phyloP scores from a whole-genome alignment of 1,140 invertebrate genomes.

The Pinna nobilis region DNA sequence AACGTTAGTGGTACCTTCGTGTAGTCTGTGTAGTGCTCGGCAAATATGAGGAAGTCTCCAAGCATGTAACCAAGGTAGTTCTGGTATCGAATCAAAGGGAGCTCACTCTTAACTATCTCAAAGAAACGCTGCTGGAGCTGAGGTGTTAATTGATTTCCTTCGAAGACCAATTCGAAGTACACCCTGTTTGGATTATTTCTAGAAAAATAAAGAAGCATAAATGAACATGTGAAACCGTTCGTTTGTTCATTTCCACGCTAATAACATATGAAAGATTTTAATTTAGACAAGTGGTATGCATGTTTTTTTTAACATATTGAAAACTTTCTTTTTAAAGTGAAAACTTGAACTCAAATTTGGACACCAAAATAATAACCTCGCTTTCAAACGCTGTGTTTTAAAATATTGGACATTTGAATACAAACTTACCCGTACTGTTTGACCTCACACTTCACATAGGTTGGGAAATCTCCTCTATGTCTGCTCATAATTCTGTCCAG shows the following conservation, averaged over 20 bases:
- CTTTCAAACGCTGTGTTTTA: neutral
- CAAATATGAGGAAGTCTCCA: conserved; percentile 37
- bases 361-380: neutral
- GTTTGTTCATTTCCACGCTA: neutral
- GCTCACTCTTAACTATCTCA: conserved; percentile 24
- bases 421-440: conserved; percentile 24
- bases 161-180: conserved; percentile 34
- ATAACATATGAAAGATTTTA: neutral
- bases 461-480: conserved; percentile 22
- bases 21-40: conserved; percentile 30
- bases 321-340: too few species aligned
- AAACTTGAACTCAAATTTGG: too few species aligned
- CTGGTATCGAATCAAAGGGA: conserved; percentile 24
- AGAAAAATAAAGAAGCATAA: neutral
- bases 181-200: conserved; percentile 38
- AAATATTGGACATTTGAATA: neutral
- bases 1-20: conserved; percentile 39
- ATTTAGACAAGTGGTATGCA: neutral
- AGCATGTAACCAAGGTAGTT: conserved; percentile 42
- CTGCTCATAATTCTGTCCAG: conserved; percentile 22
- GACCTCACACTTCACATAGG: conserved; percentile 29
- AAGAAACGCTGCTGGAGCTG: conserved; percentile 15
- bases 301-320: too few species aligned
- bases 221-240: neutral
- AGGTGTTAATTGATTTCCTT: conserved; percentile 27